Evolutionary conservation across 2,797 vertebrate species (phyloP).

Genomic region (Salarias fasciatus): DNA sequence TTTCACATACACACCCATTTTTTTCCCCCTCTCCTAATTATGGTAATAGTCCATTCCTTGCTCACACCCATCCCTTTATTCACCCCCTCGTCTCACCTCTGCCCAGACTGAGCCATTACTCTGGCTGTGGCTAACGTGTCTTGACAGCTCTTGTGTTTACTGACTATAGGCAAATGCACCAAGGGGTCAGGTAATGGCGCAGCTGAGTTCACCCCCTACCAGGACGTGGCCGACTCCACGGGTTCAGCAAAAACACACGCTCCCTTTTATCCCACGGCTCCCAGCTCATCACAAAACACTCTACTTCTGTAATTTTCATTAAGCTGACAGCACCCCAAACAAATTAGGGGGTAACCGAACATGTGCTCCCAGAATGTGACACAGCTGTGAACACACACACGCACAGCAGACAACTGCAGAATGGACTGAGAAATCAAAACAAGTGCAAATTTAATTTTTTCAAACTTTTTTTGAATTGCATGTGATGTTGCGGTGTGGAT

Average conservation of each 20-base stretch:
- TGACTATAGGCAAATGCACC: conserved; percentile 62
- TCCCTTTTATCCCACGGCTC: conserved; percentile 59
- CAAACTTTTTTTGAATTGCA: neutral
- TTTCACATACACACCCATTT: neutral
- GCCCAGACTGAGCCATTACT: conserved; percentile 64
- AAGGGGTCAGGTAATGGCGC: conserved; percentile 67
- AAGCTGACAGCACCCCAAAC: conserved; percentile 67
- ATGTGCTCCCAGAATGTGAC: conserved; percentile 22
- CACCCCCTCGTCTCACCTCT: conserved; percentile 55
- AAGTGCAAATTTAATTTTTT: too few species aligned
- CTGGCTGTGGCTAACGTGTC: conserved; percentile 65
- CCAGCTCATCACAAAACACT: conserved; percentile 58
- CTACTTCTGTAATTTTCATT: conserved; percentile 52
- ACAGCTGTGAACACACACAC: conserved; percentile 11
- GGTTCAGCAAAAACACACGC: conserved; percentile 74
- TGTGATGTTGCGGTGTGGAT: too few species aligned
- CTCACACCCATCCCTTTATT: neutral
- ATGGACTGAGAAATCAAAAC: too few species aligned
- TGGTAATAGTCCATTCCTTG: neutral
- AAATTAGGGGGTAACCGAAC: conserved; percentile 58
- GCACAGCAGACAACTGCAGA: neutral
- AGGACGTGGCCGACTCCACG: conserved; percentile 69
- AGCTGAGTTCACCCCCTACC: conserved; percentile 63
- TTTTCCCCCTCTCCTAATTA: too few species aligned
- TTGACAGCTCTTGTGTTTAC: conserved; percentile 71